phyloP scores from a whole-genome alignment of 2,797 vertebrate species.

The Catharus ustulatus region DNA sequence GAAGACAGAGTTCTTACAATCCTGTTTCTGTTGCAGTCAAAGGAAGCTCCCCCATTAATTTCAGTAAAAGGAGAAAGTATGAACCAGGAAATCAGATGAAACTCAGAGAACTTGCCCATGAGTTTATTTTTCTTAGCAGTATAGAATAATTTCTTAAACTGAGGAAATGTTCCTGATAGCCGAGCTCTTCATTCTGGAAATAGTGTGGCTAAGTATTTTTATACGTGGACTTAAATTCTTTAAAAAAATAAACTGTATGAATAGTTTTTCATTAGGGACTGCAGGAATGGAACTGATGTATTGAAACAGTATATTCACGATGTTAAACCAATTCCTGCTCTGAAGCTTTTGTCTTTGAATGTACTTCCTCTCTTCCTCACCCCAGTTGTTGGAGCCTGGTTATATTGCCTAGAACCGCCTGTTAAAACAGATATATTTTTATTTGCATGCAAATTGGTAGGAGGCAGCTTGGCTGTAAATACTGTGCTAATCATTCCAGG shows the following conservation, averaged over 20 bases:
- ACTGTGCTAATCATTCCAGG: constrained; percentile 73
- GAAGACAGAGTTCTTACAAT: background rate
- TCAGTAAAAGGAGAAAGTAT: background rate
- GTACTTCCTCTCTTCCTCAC: background rate
- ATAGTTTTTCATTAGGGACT: background rate
- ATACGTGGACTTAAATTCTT: background rate
- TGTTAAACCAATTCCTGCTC: background rate
- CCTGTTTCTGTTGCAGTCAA: background rate
- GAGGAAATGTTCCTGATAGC: background rate
- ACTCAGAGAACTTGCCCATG: background rate
- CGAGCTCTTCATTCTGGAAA: background rate
- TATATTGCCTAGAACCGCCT: background rate
- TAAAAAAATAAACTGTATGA: background rate
- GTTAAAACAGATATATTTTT: constrained; percentile 54
- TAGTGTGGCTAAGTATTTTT: background rate
- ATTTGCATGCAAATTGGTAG: constrained; percentile 72
- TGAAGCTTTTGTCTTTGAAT: constrained; percentile 15
- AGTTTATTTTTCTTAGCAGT: background rate
- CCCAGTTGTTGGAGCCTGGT: background rate
- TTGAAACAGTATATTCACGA: background rate
- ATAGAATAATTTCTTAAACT: background rate
- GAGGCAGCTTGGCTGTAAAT: constrained; percentile 67
- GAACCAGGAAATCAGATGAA: background rate
- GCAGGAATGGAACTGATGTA: background rate
- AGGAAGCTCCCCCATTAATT: background rate